These are phyloP conservation scores for Heliconius cydno DNA, from an alignment of 2,888 invertebrate genomes.

Conservation along the genomic window DNA sequence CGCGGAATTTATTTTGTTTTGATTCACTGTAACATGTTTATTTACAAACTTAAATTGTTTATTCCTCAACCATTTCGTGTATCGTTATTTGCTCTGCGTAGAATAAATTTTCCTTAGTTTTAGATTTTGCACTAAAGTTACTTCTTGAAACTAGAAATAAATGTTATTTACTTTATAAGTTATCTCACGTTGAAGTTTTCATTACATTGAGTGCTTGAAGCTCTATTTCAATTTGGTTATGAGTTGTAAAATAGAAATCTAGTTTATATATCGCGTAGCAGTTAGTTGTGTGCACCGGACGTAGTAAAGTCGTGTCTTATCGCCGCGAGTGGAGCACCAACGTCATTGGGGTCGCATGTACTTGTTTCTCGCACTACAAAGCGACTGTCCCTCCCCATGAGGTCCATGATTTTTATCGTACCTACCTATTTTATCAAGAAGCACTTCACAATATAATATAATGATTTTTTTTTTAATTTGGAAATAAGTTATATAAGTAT, in stretches of 20 bases:
- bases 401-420: constrained; percentile 58
- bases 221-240: not conserved
- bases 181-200: constrained; percentile 13
- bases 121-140: constrained; percentile 49
- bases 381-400: constrained; percentile 69
- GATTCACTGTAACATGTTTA: constrained; percentile 58
- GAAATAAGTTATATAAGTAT: not conserved
- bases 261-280: constrained; percentile 27
- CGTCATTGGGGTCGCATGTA: constrained; percentile 64
- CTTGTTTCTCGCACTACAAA: constrained; percentile 54
- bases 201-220: constrained; percentile 16
- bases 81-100: constrained; percentile 53
- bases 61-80: constrained; percentile 43
- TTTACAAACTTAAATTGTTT: constrained; percentile 64
- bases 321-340: constrained; percentile 58
- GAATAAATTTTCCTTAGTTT: constrained; percentile 52
- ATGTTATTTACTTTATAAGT: constrained; percentile 35
- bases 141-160: constrained; percentile 51
- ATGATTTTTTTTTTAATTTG: not conserved
- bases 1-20: constrained; percentile 59
- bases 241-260: constrained; percentile 35
- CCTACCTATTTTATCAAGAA: not conserved
- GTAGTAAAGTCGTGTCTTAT: constrained; percentile 66
- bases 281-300: constrained; percentile 22
- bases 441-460: not conserved